Base-by-base conservation (phyloP, 1,140 invertebrate species). In the Pogonomyrmex barbatus region DNA sequence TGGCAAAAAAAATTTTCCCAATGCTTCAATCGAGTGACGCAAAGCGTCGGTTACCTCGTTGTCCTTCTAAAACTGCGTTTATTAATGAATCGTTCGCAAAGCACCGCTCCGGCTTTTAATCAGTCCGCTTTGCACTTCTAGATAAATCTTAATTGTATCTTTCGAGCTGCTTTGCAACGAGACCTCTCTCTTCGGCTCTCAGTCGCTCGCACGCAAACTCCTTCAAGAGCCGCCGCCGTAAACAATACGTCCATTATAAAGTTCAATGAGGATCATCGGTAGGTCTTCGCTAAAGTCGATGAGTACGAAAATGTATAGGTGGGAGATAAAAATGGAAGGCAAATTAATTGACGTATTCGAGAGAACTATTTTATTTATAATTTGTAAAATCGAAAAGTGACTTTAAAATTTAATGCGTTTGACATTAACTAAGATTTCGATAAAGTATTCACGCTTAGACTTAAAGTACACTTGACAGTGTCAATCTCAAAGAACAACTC, bases 91-190 rank as follows among this genome's bases (percentile, higher is more conserved):
- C 54, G 70, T 89, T 88, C 87, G 71, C 45, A 78, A 88, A 89
- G 58, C 54, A 56, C 56, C 39, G 60, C 65, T 81, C 68, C 50
- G 73, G 85, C 88, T 86, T 89, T 89, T 88, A 89, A 89, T 89
- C 88, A 89, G 56, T 89, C 76, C 88, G 84, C 62, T 76, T 75
- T 76, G 82, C 83, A 50, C 68, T 76, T 47, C 45, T 82, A 89
- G 76, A 89, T 89, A 89, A 89, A 89, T 89, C 88, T 89, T 89
- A 89, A 89, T 89, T 89, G 87, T 86, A 81, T 89, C 88, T 89
- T 89, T 89, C 83, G 87, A 76, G 84, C 84, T 76, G 75, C 70
- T 86, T 89, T 77, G 82, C 68, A 60, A 47, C 54, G 68, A 70
- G 42, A 56, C 33, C 39, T 71, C 76, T 60, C 30, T 30, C 83